phyloP scores from a whole-genome alignment of 2,888 invertebrate genomes.

The Cheilosia impressa region DNA sequence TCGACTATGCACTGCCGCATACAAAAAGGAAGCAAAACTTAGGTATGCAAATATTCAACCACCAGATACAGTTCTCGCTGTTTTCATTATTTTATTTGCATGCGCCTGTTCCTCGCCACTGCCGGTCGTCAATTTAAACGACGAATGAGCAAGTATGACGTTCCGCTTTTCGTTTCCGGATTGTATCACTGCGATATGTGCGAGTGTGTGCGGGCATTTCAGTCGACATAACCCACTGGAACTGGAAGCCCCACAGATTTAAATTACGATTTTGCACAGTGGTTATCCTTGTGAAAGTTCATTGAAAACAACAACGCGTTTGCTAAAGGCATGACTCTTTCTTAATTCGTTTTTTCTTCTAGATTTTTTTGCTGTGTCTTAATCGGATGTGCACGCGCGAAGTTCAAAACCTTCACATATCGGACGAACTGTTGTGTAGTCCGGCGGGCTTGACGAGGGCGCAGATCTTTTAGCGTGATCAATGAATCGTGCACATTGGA shows the following conservation, averaged over 20 bases:
- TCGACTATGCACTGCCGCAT: conserved; percentile 22
- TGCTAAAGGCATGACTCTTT: conserved; percentile 46
- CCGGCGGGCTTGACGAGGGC: conserved; percentile 10
- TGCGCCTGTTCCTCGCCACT: conserved; percentile 19
- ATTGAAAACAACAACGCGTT: conserved; percentile 67
- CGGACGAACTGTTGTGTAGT: neutral
- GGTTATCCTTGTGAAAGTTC: conserved; percentile 75
- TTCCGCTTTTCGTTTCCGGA: conserved; percentile 71
- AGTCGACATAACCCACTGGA: conserved; percentile 38
- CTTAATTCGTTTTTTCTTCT: conserved; percentile 18
- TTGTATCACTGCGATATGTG: conserved; percentile 15
- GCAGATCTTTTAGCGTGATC: conserved; percentile 31
- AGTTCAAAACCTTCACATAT: conserved; percentile 56
- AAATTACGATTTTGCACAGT: conserved; percentile 32
- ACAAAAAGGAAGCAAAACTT: conserved; percentile 68
- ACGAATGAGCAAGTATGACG: conserved; percentile 1
- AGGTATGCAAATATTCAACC: conserved; percentile 63
- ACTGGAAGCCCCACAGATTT: conserved; percentile 14
- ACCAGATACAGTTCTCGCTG: conserved; percentile 56
- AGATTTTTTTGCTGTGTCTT: conserved; percentile 12
- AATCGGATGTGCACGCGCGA: conserved; percentile 46
- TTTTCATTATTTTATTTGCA: conserved; percentile 13
- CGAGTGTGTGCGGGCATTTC: neutral
- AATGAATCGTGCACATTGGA: conserved; percentile 18
- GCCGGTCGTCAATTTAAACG: conserved; percentile 19